Evolutionary conservation across 2,888 invertebrate species (phyloP).

Genomic region (Elmis aenea): DNA sequence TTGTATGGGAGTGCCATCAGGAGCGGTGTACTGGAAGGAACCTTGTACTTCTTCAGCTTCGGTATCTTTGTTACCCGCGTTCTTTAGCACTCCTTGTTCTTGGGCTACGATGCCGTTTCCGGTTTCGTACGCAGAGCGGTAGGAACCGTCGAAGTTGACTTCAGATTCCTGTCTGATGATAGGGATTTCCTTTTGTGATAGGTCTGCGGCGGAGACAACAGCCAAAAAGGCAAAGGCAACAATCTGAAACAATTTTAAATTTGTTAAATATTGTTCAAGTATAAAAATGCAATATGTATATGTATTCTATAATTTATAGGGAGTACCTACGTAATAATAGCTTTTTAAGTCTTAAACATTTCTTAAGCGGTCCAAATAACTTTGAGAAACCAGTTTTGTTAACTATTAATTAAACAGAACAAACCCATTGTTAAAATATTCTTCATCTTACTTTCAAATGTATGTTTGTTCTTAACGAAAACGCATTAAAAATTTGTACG

Average conservation of each 20-base stretch:
- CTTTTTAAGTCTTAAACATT: too few relatives aligned
- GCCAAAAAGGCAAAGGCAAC: constrained; percentile 28
- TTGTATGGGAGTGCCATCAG: constrained; percentile 49
- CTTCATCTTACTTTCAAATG: too few relatives aligned
- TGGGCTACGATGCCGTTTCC: constrained; percentile 50
- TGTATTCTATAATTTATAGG: too few relatives aligned
- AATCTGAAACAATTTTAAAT: too few relatives aligned
- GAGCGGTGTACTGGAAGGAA: constrained; percentile 50
- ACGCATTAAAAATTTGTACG: too few relatives aligned
- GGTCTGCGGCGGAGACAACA: constrained; percentile 28
- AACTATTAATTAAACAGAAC: too few relatives aligned
- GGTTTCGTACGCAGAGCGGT: constrained; percentile 48
- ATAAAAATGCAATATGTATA: too few relatives aligned
- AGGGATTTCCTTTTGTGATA: constrained; percentile 31
- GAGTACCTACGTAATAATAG: too few relatives aligned
- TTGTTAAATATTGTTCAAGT: not conserved
- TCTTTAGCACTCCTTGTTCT: constrained; percentile 40
- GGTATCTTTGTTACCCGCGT: constrained; percentile 31
- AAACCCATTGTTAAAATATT: too few relatives aligned
- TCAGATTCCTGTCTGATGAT: constrained; percentile 41
- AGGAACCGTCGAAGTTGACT: constrained; percentile 49
- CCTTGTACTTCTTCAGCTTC: constrained; percentile 46
- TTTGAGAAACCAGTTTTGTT: too few relatives aligned
- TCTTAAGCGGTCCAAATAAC: too few relatives aligned
- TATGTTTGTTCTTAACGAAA: too few relatives aligned